Percentiles rank a stretch among this genome's conserved stretches.
Evolutionary conservation across 2,888 invertebrate genomes (phyloP).

Genomic region (Himalopsyche kuldschensis): DNA sequence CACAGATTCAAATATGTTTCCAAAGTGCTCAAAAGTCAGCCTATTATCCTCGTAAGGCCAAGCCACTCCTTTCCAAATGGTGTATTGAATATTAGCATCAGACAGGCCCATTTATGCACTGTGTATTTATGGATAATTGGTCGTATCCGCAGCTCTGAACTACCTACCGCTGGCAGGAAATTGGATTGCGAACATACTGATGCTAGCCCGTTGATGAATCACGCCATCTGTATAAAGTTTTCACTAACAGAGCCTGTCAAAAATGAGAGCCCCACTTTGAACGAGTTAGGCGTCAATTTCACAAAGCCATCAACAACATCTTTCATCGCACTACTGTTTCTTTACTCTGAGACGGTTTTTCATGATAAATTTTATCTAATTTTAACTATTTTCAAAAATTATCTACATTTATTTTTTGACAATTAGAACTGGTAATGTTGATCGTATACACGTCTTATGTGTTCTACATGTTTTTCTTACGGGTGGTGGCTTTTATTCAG

Average conservation of each 20-base stretch:
- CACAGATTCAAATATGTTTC: background rate
- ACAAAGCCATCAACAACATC: background rate
- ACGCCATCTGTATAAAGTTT: background rate
- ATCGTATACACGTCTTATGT: no score
- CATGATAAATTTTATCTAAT: no score
- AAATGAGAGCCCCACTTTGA: background rate
- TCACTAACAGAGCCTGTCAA: background rate
- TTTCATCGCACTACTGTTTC: no score
- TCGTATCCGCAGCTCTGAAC: slow-evolving; percentile 24
- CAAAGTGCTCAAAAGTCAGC: background rate
- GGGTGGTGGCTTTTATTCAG: no score
- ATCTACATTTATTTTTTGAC: no score
- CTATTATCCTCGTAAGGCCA: background rate
- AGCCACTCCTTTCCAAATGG: background rate
- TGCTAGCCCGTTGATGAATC: background rate
- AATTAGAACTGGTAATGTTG: no score
- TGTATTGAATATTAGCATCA: slow-evolving; percentile 27
- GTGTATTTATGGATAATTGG: slow-evolving; percentile 38
- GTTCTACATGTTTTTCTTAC: no score
- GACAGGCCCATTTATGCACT: slow-evolving; percentile 14
- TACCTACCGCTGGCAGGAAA: slow-evolving; percentile 29
- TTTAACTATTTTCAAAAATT: no score
- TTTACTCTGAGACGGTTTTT: no score
- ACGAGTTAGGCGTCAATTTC: background rate
- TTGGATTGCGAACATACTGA: slow-evolving; percentile 31